These are phyloP conservation scores for Propithecus deckenii DNA, from an alignment of 2,797 vertebrate species.

Conservation along the genomic window DNA sequence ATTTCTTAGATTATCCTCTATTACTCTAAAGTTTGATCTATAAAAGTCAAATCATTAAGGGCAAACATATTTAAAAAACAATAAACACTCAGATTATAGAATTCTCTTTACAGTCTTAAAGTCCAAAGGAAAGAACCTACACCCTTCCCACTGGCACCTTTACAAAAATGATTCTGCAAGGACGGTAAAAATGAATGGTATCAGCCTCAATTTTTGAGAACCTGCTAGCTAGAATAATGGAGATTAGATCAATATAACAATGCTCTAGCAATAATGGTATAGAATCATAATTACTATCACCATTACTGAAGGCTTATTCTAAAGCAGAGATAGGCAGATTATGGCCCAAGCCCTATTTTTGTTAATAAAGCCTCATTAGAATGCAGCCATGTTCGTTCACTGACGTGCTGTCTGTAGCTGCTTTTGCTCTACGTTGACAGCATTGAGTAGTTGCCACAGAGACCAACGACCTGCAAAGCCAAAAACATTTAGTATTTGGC, in stretches of 20 bases:
- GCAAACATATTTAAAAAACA: conserved; percentile 14
- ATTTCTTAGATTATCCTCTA: conserved; percentile 50
- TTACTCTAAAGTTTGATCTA: conserved; percentile 28
- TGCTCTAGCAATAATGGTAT: background rate
- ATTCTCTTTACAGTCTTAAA: conserved; percentile 22
- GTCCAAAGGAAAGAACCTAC: background rate
- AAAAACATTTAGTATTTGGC: background rate
- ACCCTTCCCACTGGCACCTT: background rate
- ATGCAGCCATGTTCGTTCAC: background rate
- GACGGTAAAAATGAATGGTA: background rate
- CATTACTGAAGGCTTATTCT: background rate
- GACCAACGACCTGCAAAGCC: background rate
- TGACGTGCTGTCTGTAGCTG: background rate
- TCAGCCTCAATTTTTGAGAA: background rate
- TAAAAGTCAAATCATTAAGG: conserved; percentile 60
- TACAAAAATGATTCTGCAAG: background rate
- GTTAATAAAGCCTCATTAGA: background rate
- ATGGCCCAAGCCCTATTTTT: background rate
- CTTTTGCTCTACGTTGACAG: background rate
- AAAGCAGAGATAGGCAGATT: background rate
- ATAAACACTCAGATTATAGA: background rate
- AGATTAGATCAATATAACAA: background rate
- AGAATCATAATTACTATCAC: background rate
- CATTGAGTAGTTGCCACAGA: background rate
- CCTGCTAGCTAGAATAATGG: background rate